phyloP scores from a whole-genome alignment of 2,888 invertebrate genomes.

The Ormyrus rosae region DNA sequence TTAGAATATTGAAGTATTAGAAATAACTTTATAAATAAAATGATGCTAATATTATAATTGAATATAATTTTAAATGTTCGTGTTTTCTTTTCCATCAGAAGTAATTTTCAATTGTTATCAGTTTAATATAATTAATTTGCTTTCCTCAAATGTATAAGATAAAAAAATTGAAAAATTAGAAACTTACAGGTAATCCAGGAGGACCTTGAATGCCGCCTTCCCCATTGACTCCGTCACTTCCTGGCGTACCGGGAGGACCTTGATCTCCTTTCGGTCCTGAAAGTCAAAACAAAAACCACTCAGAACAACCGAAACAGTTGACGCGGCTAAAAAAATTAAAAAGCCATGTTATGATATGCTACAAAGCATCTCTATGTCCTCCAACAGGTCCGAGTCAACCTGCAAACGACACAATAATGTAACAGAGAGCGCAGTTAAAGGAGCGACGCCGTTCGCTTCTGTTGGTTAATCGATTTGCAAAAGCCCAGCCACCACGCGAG shows the following conservation, averaged over 20 bases:
- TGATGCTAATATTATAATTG: no score
- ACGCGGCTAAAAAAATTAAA: background rate
- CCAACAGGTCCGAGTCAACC: slow-evolving; percentile 13
- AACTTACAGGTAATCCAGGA: slow-evolving; percentile 86
- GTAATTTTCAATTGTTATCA: background rate
- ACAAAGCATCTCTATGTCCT: slow-evolving; percentile 30
- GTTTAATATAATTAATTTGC: background rate
- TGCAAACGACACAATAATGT: slow-evolving; percentile 11
- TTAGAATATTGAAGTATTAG: no score
- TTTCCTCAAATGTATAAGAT: background rate
- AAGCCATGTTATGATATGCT: slow-evolving; percentile 17
- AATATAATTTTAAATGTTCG: no score
- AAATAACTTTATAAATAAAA: no score
- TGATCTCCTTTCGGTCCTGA: slow-evolving; percentile 85
- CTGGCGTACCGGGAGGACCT: slow-evolving; percentile 86
- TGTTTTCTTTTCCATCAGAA: background rate
- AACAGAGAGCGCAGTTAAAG: background rate
- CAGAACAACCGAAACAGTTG: background rate
- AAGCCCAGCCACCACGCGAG: slow-evolving; percentile 41
- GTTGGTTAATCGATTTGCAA: background rate
- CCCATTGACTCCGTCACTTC: slow-evolving; percentile 85
- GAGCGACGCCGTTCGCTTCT: background rate
- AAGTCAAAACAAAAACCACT: slow-evolving; percentile 41
- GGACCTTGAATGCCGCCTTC: slow-evolving; percentile 92
- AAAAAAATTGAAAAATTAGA: slow-evolving; percentile 6